A percentile compares a stretch with the other conserved stretches of the same genome.
These are phyloP conservation scores for Idaea aversata DNA, from an alignment of 2,888 invertebrate genomes.

Conservation along the genomic window DNA sequence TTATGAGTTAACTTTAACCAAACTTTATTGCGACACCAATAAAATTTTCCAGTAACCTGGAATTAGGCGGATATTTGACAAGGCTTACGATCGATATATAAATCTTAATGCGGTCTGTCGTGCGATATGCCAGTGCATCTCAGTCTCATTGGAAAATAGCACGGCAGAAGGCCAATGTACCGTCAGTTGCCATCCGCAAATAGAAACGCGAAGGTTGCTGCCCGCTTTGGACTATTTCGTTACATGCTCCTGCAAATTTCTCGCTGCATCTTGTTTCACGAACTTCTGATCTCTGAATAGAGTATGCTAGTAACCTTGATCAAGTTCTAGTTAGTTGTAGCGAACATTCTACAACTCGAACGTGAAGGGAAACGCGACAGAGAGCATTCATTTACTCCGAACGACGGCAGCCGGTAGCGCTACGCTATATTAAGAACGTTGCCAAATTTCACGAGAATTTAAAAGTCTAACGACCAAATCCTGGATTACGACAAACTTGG, in stretches of 20 bases:
- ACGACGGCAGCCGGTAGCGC: constrained; percentile 11
- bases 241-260: constrained; percentile 47
- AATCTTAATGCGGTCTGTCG: constrained; percentile 37
- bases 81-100: constrained; percentile 22
- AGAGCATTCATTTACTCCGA: constrained; percentile 18
- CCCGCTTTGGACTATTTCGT: constrained; percentile 64
- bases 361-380: constrained; percentile 15
- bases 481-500: constrained; percentile 65
- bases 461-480: constrained; percentile 59
- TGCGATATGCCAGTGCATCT: constrained; percentile 55
- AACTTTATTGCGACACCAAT: neutral
- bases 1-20: constrained; percentile 1
- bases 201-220: constrained; percentile 69
- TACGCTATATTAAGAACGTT: constrained; percentile 23
- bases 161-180: constrained; percentile 72
- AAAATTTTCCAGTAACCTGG: neutral
- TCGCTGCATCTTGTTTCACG: constrained; percentile 26
- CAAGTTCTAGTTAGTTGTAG: constrained; percentile 23
- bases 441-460: constrained; percentile 38
- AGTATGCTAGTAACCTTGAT: constrained; percentile 31
- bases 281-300: constrained; percentile 26
- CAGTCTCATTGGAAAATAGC: constrained; percentile 63
- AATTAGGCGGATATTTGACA: neutral
- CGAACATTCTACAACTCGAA: constrained; percentile 14
- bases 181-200: constrained; percentile 62